Conservation (phyloP, 2,888 invertebrate species). For the Ennomos erosarius region DNA sequence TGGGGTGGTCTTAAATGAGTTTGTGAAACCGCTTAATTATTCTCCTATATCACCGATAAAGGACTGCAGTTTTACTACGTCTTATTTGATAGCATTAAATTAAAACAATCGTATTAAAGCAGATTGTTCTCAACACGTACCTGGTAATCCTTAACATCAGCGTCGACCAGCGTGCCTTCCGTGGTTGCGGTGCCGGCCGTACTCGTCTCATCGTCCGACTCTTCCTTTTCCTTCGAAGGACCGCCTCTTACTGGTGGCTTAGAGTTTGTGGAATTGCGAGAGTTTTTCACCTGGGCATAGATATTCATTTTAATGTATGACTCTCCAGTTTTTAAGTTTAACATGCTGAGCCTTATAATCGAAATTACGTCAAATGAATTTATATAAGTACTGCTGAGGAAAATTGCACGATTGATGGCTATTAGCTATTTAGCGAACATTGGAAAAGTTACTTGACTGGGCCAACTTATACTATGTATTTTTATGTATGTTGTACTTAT, state of each 20-base stretch:
- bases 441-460: no score
- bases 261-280: conserved; percentile 59
- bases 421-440: no score
- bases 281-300: conserved; percentile 70
- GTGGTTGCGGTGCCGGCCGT: conserved; percentile 87
- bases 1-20: no score
- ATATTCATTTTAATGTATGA: not conserved
- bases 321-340: not conserved
- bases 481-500: no score
- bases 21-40: no score
- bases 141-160: conserved; percentile 85
- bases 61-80: not conserved
- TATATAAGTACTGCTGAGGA: no score
- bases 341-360: no score
- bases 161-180: conserved; percentile 88
- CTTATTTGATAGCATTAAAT: no score
- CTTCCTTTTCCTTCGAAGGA: conserved; percentile 73
- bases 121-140: conserved; percentile 43
- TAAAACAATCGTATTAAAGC: no score
- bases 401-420: no score
- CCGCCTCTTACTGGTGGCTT: conserved; percentile 79
- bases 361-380: no score
- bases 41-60: not conserved
- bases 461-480: no score
- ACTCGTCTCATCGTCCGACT: conserved; percentile 84